Evolutionary conservation across 2,888 invertebrate species (phyloP).

Genomic region (Polydesmus complanatus): DNA sequence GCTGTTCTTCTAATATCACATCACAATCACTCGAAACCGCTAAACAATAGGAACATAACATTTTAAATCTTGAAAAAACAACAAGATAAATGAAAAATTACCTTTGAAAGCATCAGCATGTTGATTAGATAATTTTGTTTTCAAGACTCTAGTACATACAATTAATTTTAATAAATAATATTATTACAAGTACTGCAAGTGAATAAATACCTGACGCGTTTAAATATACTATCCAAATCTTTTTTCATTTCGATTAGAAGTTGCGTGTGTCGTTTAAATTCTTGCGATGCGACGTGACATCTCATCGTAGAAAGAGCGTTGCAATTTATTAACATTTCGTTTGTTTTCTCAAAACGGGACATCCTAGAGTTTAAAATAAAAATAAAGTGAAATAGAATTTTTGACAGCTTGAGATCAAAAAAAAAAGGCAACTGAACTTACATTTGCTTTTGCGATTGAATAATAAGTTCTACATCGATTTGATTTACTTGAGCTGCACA

Average conservation of each 20-base stretch:
- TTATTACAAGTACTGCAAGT: neutral
- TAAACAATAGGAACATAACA: neutral
- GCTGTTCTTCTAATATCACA: too few species aligned
- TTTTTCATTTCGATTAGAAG: conserved; percentile 80
- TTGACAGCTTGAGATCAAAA: too few species aligned
- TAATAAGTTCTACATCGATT: conserved; percentile 76
- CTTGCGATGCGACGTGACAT: conserved; percentile 66
- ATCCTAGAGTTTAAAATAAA: conserved; percentile 68
- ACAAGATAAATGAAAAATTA: conserved; percentile 4
- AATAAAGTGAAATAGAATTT: neutral
- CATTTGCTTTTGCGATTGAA: conserved; percentile 85
- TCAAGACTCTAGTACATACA: conserved; percentile 41
- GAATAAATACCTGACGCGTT: conserved; percentile 54
- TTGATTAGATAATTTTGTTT: conserved; percentile 49
- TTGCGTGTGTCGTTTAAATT: conserved; percentile 81
- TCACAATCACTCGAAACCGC: neutral
- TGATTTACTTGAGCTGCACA: conserved; percentile 82
- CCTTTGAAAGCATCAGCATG: conserved; percentile 32
- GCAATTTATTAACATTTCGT: conserved; percentile 96
- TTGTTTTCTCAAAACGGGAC: conserved; percentile 93
- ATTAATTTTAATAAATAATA: neutral
- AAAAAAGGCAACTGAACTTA: conserved; percentile 37
- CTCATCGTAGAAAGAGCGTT: conserved; percentile 83
- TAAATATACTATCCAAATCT: conserved; percentile 86
- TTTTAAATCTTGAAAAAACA: neutral